Evolutionary conservation across 2,888 invertebrate species (phyloP).

Genomic region (Carcina quercana): DNA sequence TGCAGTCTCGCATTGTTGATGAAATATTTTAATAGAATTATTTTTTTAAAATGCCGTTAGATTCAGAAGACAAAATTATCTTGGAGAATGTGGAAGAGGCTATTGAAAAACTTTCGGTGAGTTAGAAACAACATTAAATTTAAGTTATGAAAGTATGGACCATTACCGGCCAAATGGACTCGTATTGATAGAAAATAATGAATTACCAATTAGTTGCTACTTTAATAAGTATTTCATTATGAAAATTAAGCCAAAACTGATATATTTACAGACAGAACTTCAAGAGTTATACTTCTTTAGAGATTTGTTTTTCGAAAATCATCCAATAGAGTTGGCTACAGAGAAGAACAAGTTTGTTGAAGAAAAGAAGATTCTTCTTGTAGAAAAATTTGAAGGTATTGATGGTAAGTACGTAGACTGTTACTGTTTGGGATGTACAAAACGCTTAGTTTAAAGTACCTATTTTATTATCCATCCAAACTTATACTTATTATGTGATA

Average conservation of each 20-base stretch:
- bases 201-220: no score
- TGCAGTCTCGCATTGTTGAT: no score
- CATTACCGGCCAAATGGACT: no score
- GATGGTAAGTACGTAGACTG: conserved; percentile 72
- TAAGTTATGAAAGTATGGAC: no score
- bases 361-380: conserved; percentile 73
- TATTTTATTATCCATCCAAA: no score
- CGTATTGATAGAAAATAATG: no score
- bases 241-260: no score
- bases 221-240: no score
- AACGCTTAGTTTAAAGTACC: no score
- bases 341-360: conserved; percentile 79
- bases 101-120: conserved; percentile 43
- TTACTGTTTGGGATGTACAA: no score
- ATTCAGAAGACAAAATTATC: conserved; percentile 37
- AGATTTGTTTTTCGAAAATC: conserved; percentile 86
- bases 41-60: conserved; percentile 31
- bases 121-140: neutral
- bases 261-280: conserved; percentile 79
- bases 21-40: neutral
- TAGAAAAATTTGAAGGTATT: conserved; percentile 77
- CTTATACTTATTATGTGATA: no score
- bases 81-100: conserved; percentile 41
- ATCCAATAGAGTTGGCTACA: conserved; percentile 79
- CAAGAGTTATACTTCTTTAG: conserved; percentile 79